These are phyloP conservation scores for Dolomedes plantarius DNA, from an alignment of 2,888 invertebrate species.

Conservation along the genomic window DNA sequence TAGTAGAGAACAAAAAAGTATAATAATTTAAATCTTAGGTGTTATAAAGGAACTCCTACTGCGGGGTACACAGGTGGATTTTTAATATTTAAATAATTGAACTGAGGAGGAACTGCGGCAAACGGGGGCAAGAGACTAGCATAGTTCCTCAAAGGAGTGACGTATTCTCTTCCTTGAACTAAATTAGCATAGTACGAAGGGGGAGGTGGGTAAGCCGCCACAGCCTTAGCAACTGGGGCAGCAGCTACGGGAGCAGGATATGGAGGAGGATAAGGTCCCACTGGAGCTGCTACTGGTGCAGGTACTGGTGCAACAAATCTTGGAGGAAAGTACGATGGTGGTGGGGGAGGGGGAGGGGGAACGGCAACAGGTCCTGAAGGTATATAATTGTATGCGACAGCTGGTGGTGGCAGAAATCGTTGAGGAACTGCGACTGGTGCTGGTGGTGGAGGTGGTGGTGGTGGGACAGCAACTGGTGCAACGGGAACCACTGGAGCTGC, in stretches of 20 bases:
- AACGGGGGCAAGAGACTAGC: slow-evolving; percentile 31
- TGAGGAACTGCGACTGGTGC: slow-evolving; percentile 24
- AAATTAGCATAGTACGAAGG: slow-evolving; percentile 46
- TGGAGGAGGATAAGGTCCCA: slow-evolving; percentile 15
- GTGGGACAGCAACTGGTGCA: slow-evolving; percentile 13
- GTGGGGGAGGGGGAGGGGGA: slow-evolving; percentile 15
- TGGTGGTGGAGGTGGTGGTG: slow-evolving; percentile 27
- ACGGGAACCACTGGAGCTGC: slow-evolving; percentile 36
- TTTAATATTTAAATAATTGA: slow-evolving; percentile 30
- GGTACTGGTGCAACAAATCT: not conserved
- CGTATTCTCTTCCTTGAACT: slow-evolving; percentile 38
- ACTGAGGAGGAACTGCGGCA: slow-evolving; percentile 37
- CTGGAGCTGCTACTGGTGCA: not conserved
- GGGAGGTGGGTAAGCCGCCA: slow-evolving; percentile 34
- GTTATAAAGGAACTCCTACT: slow-evolving; percentile 40
- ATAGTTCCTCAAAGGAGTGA: slow-evolving; percentile 24
- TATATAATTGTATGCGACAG: not conserved
- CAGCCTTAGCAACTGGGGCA: not conserved
- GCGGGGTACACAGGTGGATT: slow-evolving; percentile 16
- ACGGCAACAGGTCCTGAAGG: not conserved
- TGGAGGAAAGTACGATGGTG: not conserved
- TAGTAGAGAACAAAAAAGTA: slow-evolving; percentile 5
- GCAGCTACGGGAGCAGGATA: slow-evolving; percentile 10
- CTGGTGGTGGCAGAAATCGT: slow-evolving; percentile 24
- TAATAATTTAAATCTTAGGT: not conserved